Base-by-base conservation (phyloP, 2,888 invertebrate species). In the Tiphia femorata region DNA sequence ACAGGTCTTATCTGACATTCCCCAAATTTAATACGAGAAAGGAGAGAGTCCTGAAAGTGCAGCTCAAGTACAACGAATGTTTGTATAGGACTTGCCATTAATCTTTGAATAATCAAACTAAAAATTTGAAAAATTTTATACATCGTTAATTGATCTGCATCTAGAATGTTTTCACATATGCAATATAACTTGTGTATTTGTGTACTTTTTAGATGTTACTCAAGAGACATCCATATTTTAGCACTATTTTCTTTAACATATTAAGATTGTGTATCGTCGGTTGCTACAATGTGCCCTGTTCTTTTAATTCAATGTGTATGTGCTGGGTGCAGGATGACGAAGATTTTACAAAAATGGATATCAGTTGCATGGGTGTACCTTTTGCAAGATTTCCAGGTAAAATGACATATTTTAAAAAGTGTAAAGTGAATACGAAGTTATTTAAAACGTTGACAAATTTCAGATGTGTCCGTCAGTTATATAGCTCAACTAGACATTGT, bases 401-500 rank as follows among this genome's bases (percentile, higher is more conserved):
- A 25, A 6, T 8, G 25, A 25, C 8, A 25, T 25, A 25, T 25
- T 25, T 25, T 25, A 25, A 6, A 25, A 25, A 25, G 8, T 25
- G 8, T 25, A 25, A 8, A 6, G 25, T 25, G 4, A 25, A 25
- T 6, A 4, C 25, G 25, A 6, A 6, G 4, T 5, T 12, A 12
- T 30, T 1, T 33, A 14, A 14, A n/a, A 27, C 2, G 2, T 2
- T 19, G 16, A 38, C 7, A 10, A 2, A 19, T 52, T 25, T 58
- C 88, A 94, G 95, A 92, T 84, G 89, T 94, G 82, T 91, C 93
- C 52, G 89, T 90, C 79, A 91, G 90, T 84, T 91, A 90, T 73
- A 89, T 94, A 73, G 90, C 91, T 62, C 93, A 94, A 79, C 87
- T 94, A 84, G 94, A 94, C 84, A 91, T 95, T 80, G 91, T 92